Evolutionary conservation across 2,113 vertebrate genomes (phyloP).

Genomic region (Dasyurus viverrinus): DNA sequence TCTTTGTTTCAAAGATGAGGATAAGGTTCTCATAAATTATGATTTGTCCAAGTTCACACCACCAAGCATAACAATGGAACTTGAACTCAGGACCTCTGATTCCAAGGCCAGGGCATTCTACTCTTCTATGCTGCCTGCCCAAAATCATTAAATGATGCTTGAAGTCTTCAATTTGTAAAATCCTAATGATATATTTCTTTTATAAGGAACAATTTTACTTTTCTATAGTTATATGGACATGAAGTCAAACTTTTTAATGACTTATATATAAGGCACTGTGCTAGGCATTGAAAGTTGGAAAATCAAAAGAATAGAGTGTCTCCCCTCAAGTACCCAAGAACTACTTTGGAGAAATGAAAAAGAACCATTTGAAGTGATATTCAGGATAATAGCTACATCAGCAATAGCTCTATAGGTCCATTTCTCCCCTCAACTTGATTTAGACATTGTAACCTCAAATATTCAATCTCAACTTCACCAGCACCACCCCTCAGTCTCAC

Average conservation of each 20-base stretch:
- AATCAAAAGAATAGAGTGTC: not conserved
- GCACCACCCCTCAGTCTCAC: not conserved
- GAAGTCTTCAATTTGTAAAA: not conserved
- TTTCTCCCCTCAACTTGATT: not conserved
- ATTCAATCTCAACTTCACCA: not conserved
- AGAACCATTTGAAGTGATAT: not conserved
- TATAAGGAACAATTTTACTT: not conserved
- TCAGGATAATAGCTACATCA: not conserved
- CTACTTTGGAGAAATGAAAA: not conserved
- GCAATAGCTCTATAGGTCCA: not conserved
- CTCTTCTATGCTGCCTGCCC: not conserved
- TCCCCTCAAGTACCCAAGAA: not conserved
- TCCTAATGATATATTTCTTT: not conserved
- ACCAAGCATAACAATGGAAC: not conserved
- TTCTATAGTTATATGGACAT: not conserved
- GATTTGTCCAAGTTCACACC: not conserved
- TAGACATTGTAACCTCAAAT: not conserved
- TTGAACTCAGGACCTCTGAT: not conserved
- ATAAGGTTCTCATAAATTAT: not conserved
- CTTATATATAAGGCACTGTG: not conserved
- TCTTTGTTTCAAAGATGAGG: not conserved
- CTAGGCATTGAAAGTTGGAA: not conserved
- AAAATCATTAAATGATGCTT: not conserved
- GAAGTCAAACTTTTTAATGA: not conserved
- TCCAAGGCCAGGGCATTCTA: not conserved